Evolutionary conservation across 1,140 invertebrate species (phyloP).

Genomic region (Drosophila ercepeae): DNA sequence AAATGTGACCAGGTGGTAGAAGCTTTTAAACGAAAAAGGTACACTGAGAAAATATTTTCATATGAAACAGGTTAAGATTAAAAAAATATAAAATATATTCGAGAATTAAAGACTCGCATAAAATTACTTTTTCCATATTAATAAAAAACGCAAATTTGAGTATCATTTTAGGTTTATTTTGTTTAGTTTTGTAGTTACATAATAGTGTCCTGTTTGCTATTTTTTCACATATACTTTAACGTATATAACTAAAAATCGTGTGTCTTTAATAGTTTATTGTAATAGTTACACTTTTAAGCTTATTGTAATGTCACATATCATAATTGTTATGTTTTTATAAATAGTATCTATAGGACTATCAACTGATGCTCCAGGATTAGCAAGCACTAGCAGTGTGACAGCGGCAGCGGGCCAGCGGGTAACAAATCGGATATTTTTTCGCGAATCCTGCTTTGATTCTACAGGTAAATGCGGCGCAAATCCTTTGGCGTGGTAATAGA

Average conservation of each 20-base stretch:
- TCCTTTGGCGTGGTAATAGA: conserved; percentile 95
- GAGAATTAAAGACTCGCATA: no score
- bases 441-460: conserved; percentile 89
- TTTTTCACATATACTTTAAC: conserved; percentile 20
- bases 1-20: neutral
- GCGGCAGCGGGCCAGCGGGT: no score
- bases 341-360: conserved; percentile 49
- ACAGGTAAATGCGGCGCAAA: conserved; percentile 95
- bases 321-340: conserved; percentile 58
- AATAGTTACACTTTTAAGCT: conserved; percentile 63
- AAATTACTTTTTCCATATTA: no score
- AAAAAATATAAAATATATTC: neutral
- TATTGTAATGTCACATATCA: conserved; percentile 75
- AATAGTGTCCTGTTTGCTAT: neutral
- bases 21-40: neutral
- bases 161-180: neutral
- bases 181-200: neutral
- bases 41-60: neutral
- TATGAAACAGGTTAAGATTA: neutral
- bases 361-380: conserved; percentile 29
- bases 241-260: conserved; percentile 7
- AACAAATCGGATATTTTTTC: conserved; percentile 18
- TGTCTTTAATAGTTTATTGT: conserved; percentile 54
- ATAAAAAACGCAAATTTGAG: neutral
- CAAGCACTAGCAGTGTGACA: conserved; percentile 11